These are phyloP conservation scores for Cheumatopsyche charites DNA, from an alignment of 1,140 invertebrate genomes.

Conservation along the genomic window DNA sequence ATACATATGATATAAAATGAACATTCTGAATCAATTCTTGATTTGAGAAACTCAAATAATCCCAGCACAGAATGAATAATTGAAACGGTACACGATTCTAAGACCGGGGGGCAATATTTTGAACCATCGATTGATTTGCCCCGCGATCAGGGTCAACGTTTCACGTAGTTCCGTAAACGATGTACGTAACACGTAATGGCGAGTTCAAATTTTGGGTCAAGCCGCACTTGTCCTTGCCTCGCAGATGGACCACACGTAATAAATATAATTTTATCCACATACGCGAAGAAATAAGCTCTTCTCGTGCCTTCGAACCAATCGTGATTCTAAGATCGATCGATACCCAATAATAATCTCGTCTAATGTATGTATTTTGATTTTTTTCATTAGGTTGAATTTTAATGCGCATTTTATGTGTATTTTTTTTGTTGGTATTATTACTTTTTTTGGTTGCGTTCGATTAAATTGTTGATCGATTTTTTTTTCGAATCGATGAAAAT, in stretches of 20 bases:
- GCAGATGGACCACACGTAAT: background rate
- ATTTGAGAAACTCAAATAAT: no score
- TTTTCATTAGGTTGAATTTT: no score
- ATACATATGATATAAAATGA: no score
- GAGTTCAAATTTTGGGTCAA: constrained; percentile 2
- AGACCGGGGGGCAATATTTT: background rate
- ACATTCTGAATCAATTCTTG: no score
- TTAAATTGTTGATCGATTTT: no score
- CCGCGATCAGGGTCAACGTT: constrained; percentile 4
- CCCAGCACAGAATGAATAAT: no score
- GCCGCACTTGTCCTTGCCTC: constrained; percentile 8
- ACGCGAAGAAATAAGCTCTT: background rate
- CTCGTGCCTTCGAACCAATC: background rate
- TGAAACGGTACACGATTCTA: background rate
- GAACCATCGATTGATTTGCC: constrained; percentile 3
- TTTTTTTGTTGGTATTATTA: no score
- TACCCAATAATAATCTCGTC: no score
- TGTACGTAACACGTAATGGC: background rate
- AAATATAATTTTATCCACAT: background rate
- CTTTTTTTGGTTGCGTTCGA: no score
- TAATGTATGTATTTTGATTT: no score
- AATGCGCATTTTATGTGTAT: no score
- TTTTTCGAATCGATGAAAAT: background rate
- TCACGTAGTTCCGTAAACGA: constrained; percentile 1
- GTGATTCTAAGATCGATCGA: background rate